phyloP scores from a whole-genome alignment of 2,797 vertebrate genomes.

The Pelochelys cantorii region DNA sequence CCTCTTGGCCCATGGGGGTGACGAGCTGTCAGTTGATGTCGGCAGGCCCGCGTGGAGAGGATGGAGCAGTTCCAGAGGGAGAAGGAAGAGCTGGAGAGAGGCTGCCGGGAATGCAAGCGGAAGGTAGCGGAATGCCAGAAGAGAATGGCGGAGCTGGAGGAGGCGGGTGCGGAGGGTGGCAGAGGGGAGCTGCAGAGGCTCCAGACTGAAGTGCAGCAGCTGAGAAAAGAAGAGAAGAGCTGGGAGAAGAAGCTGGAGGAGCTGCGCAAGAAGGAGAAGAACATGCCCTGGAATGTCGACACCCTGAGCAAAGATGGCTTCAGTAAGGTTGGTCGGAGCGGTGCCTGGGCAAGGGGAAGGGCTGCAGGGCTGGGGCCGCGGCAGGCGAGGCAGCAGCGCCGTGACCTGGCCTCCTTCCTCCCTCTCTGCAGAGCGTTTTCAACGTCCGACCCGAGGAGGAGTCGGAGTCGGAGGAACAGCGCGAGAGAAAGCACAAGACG shows the following conservation, averaged over 20 bases:
- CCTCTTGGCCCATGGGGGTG: not conserved
- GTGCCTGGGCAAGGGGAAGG: accelerated
- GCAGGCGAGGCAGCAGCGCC: not conserved
- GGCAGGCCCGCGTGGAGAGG: slow-evolving; percentile 87
- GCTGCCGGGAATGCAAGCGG: slow-evolving; percentile 80
- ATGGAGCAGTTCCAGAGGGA: slow-evolving; percentile 90
- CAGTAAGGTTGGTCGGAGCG: slow-evolving; percentile 84
- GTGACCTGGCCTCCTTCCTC: not conserved
- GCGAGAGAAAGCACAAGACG: slow-evolving; percentile 88
- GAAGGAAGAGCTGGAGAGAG: slow-evolving; percentile 86
- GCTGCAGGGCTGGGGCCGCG: too few relatives aligned
- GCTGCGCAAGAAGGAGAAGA: slow-evolving; percentile 86
- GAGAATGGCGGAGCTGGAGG: slow-evolving; percentile 80
- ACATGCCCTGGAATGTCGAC: slow-evolving; percentile 92
- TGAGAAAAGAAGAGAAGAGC: slow-evolving; percentile 83
- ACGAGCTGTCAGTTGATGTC: not conserved
- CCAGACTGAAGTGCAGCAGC: slow-evolving; percentile 82
- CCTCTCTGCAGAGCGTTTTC: slow-evolving; percentile 85
- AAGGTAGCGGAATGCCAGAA: slow-evolving; percentile 82
- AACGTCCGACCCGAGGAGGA: slow-evolving; percentile 88
- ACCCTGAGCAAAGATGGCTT: slow-evolving; percentile 93
- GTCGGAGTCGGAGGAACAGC: slow-evolving; percentile 91
- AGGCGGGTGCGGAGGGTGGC: slow-evolving; percentile 38
- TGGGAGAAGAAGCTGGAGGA: slow-evolving; percentile 86
- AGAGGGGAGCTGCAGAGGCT: slow-evolving; percentile 81